Base-by-base conservation (phyloP, 2,113 vertebrate genomes). In the Sorex araneus region DNA sequence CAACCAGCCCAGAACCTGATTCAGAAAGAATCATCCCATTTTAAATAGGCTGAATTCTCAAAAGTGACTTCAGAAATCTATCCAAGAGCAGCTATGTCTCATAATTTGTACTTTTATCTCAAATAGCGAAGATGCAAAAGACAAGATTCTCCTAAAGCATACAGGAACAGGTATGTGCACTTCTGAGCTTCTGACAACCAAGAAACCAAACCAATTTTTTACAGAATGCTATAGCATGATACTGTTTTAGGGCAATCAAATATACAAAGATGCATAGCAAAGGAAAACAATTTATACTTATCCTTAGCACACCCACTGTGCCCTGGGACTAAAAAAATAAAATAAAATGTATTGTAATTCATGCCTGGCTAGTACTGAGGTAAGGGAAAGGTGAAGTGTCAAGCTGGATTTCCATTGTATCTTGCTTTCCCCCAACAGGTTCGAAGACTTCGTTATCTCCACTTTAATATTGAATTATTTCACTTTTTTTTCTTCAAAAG, bases 391-490 rank as follows among this genome's bases (percentile, higher is more conserved):
- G 84, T 16, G 50, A 93, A 92, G 84, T 86, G 45, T 73, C 94
- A 81, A 15, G 74, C 40, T 88, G 71, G 69, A 94, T 94, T 95
- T 84, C 47, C 78, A 80, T 47, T 78, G 84, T 85, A 85, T 73
- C 90, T 90, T 94, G 71, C 77, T 90, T 87, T 94, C 60, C 71
- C 93, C 95, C 91, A 96, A 96, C 90, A 96, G 95, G 91, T 96
- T 95, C 90, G 88, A 91, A 91, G 95, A 92, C 85, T 96, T 96
- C 71, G 34, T 45, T 88, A 88, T 45, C 94, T 94, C 92, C 50
- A 81, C 34, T 40, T 80, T 84, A 88, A 78, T 64, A 77, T 1
- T 28, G 71, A 93, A 87, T 90, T 93, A 40, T 4, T 40, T 40
- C 54, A 4, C 83, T 81, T 81, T 73, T 67, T 92, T 34, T 8